Conservation (phyloP, 1,140 invertebrate genomes). For the Portunus trituberculatus region DNA sequence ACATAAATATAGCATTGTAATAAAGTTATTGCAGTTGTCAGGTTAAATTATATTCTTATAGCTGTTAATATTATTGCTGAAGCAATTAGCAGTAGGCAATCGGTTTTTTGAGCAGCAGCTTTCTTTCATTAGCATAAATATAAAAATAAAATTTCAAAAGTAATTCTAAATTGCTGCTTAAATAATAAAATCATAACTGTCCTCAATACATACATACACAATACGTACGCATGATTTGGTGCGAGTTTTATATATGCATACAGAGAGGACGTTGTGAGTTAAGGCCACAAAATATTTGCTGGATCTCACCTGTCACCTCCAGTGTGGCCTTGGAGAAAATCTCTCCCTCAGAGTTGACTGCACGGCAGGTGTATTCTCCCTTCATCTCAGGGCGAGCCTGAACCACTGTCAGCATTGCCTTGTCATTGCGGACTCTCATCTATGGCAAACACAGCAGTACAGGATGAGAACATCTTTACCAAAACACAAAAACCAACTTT, state of each 20-base stretch:
- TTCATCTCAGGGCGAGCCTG: constrained; percentile 86
- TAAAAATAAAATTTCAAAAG: background rate
- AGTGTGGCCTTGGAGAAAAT: constrained; percentile 90
- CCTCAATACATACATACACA: background rate
- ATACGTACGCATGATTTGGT: background rate
- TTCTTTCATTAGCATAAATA: constrained; percentile 3
- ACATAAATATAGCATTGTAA: background rate
- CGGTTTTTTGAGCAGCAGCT: background rate
- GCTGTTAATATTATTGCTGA: background rate
- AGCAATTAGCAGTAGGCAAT: background rate
- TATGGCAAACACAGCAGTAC: constrained; percentile 79
- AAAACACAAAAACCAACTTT: background rate
- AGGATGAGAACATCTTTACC: background rate
- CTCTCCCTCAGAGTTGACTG: constrained; percentile 89
- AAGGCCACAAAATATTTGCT: background rate
- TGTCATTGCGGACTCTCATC: constrained; percentile 88
- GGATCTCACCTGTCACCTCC: constrained; percentile 84
- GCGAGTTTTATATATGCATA: background rate
- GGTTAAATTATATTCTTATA: background rate
- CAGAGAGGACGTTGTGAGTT: background rate
- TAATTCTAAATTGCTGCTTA: background rate
- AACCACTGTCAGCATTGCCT: constrained; percentile 87
- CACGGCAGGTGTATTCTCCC: constrained; percentile 93
- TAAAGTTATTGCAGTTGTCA: background rate
- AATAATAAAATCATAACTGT: background rate